phyloP scores from a whole-genome alignment of 2,113 vertebrate species.

The Charina bottae region DNA sequence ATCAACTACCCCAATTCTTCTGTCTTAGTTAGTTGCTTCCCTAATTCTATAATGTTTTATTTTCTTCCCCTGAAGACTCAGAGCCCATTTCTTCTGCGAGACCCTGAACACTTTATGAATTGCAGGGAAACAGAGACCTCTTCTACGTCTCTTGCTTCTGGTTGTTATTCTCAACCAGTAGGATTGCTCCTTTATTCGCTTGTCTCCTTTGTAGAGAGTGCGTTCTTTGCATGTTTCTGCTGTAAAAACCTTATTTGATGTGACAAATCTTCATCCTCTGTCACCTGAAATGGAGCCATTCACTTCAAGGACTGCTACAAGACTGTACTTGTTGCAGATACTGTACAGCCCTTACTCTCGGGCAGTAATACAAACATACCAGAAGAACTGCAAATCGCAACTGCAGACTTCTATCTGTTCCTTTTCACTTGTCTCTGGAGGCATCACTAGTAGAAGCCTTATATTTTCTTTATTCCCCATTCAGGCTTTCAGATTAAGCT shows the following conservation, averaged over 20 bases:
- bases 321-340: background rate
- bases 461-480: background rate
- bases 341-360: background rate
- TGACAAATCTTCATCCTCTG: background rate
- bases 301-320: background rate
- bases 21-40: background rate
- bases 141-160: background rate
- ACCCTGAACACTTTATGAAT: background rate
- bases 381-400: background rate
- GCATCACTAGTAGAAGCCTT: background rate
- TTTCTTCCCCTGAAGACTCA: background rate
- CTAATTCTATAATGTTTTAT: background rate
- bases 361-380: background rate
- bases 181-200: background rate
- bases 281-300: background rate
- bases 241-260: background rate
- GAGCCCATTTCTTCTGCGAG: background rate
- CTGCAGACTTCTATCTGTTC: background rate
- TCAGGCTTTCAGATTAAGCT: background rate
- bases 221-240: background rate
- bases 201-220: background rate
- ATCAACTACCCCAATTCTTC: background rate
- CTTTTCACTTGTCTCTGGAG: background rate
- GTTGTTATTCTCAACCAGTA: background rate
- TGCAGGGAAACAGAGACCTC: background rate